phyloP scores from a whole-genome alignment of 2,888 invertebrate species.

The Deroplatys truncata region DNA sequence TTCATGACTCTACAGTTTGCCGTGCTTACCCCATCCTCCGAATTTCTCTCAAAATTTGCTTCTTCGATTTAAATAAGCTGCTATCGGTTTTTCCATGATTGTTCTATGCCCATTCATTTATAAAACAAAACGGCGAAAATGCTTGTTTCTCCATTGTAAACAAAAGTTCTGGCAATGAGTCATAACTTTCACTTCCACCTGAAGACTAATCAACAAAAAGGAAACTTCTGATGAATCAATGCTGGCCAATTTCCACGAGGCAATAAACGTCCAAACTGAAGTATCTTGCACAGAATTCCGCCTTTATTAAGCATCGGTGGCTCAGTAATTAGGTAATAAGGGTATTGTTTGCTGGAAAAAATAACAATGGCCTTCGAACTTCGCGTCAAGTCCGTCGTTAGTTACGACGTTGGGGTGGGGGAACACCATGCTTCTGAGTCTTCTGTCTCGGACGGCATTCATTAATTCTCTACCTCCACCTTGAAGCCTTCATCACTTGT shows the following conservation, averaged over 20 bases:
- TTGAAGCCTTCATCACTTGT: conserved; percentile 3
- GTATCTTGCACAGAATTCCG: background rate
- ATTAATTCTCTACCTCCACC: conserved; percentile 8
- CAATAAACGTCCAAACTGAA: background rate
- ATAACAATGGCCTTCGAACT: background rate
- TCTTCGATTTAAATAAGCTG: too few relatives aligned
- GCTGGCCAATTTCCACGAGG: background rate
- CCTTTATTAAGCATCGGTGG: background rate
- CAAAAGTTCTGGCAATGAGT: too few relatives aligned
- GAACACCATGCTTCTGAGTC: background rate
- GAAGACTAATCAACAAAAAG: too few relatives aligned
- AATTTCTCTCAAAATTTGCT: too few relatives aligned
- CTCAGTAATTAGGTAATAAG: background rate
- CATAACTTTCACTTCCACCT: too few relatives aligned
- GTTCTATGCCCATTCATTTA: too few relatives aligned
- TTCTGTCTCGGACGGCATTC: background rate
- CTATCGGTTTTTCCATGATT: too few relatives aligned
- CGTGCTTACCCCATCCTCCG: too few relatives aligned
- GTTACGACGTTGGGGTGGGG: background rate
- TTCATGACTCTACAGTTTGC: too few relatives aligned
- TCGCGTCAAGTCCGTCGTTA: background rate
- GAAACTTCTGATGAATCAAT: background rate
- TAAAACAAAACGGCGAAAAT: too few relatives aligned
- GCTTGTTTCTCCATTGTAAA: too few relatives aligned
- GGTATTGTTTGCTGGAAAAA: background rate